Base-by-base conservation (phyloP, 64 coral and sea anemone genomes). In the Porites lutea region DNA sequence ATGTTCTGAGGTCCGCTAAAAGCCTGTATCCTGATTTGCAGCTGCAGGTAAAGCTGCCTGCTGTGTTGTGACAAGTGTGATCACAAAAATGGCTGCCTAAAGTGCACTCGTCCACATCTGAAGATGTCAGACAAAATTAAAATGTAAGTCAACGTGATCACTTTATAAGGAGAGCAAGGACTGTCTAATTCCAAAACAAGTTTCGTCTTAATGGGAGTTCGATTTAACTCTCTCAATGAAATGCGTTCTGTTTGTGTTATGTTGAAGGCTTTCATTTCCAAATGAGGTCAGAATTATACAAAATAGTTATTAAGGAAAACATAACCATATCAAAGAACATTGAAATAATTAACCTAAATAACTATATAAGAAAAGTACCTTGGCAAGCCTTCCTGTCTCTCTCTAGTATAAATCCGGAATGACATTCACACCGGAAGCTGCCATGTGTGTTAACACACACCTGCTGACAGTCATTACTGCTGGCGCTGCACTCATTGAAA, bases 101-200 rank as follows among this genome's bases (percentile, higher is more conserved):
- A 20, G 44, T 59, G 52, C 95, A 97, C 72, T 97, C 95, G 66
- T 97, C 83, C 4, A 96, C 66, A 76, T 96, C 95, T 96, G 78
- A 59, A 81, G 79, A 16, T 45, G 52, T 52, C 55, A 49, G n/a
- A 73, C 12, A 48, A 3, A 75, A 6, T 43, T 15, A 1, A 48
- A 3, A 51, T 48, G 10, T 16, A 50, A 48, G 47, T 50, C 8
- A 51, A 23, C 11, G n/a, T 22, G 68, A 12, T 22, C 20, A 8
- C 23, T 1, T 7, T 1, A 57, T 57, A 57, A 57, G 5, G 54
- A 12, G 1, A 57, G 54, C 12, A 12, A 9, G 54, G 12, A 57
- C 54, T 12, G 54, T 12, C 3, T 9, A 57, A 4, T 57, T 7
- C 27, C 27, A 37, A 37, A 37, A 0, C 27, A 37, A 37, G 27